These are phyloP conservation scores for Oreocharis arfaki DNA, from an alignment of 2,113 vertebrate species.

Conservation along the genomic window DNA sequence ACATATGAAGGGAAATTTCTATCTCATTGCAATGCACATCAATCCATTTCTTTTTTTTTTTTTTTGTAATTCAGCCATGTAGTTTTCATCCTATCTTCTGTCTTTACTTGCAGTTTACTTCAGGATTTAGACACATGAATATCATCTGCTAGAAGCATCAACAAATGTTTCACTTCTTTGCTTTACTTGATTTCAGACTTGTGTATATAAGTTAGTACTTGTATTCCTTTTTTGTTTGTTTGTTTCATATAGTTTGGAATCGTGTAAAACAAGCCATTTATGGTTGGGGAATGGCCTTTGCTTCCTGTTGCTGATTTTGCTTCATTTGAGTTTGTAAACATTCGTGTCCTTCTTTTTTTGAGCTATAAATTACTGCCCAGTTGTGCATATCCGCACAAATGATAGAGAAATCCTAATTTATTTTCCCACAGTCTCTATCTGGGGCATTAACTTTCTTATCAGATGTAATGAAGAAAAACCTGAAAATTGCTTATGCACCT, in stretches of 20 bases:
- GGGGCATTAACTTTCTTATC: slow-evolving; percentile 40
- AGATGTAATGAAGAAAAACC: slow-evolving; percentile 55
- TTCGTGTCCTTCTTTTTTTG: not conserved
- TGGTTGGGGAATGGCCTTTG: slow-evolving; percentile 8
- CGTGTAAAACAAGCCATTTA: not conserved
- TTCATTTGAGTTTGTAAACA: slow-evolving; percentile 35
- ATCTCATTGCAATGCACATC: slow-evolving; percentile 24
- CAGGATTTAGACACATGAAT: not conserved
- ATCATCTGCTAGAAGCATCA: not conserved
- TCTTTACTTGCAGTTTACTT: not conserved
- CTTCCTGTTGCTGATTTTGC: slow-evolving; percentile 26
- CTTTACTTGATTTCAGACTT: slow-evolving; percentile 11
- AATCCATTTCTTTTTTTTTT: not conserved
- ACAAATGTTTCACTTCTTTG: not conserved
- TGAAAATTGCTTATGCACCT: slow-evolving; percentile 45
- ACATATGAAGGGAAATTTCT: slow-evolving; percentile 48
- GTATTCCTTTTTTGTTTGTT: not conserved
- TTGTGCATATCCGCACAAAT: not conserved
- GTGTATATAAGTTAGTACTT: not conserved
- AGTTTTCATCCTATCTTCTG: not conserved
- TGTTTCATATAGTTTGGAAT: not conserved
- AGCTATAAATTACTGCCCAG: not conserved
- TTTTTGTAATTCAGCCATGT: not conserved
- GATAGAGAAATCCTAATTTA: slow-evolving; percentile 27
- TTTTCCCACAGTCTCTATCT: slow-evolving; percentile 27